These are phyloP conservation scores for Sylvilagus bachmani DNA, from an alignment of 2,113 vertebrate genomes.

Conservation along the genomic window DNA sequence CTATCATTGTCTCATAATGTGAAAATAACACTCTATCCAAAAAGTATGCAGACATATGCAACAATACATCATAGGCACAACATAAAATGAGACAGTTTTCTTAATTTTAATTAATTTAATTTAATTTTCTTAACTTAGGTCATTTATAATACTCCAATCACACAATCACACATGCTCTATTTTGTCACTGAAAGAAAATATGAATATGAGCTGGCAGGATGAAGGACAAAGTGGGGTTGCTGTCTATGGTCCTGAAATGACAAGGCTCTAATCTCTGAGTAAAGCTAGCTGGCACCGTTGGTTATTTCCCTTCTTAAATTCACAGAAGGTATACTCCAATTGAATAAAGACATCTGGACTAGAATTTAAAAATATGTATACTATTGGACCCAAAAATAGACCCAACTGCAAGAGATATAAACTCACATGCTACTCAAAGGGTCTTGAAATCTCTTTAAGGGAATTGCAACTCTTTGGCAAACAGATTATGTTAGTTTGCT, in stretches of 20 bases:
- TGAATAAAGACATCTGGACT: neutral
- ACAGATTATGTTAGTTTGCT: neutral
- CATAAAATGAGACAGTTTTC: neutral
- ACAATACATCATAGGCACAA: neutral
- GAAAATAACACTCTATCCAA: neutral
- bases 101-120: too few relatives aligned
- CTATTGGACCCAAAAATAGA: neutral
- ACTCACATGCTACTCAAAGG: neutral
- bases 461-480: neutral
- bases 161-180: neutral
- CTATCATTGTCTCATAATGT: neutral
- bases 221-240: rapidly evolving
- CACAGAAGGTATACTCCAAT: neutral
- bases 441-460: neutral
- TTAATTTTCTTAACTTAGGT: neutral
- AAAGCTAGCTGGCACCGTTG: neutral
- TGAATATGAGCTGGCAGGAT: neutral
- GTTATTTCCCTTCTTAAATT: neutral
- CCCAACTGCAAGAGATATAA: neutral
- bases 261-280: neutral
- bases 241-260: neutral
- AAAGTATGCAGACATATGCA: neutral
- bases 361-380: slow-evolving; percentile 5
- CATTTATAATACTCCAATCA: neutral
- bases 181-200: neutral